Base-by-base conservation (phyloP, 1,140 invertebrate genomes). In the Drosophila funebris region DNA sequence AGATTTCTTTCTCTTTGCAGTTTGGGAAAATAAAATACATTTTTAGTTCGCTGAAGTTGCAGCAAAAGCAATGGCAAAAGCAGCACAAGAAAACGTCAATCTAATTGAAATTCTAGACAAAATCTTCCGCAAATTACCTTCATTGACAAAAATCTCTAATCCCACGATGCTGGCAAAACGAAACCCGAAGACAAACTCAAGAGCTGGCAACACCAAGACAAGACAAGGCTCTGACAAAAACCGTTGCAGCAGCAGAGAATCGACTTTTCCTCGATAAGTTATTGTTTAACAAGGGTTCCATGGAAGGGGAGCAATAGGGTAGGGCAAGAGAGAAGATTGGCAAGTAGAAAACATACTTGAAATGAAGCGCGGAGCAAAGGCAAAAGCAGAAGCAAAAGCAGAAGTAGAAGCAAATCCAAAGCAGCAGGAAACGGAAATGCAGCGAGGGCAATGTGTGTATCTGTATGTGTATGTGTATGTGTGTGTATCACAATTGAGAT, bases 101-200 rank as follows among this genome's bases (percentile, higher is more conserved):
- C 87, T 89, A 90, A 90, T 90, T 90, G 87, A 90, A 90, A 90
- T 90, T 90, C 84, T 90, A 89, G 87, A 90, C 87, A 83, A 89
- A 90, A 90, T 90, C 87, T 89, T 85, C 84, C 71, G 84, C 81
- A 89, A 90, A 90, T 90, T 90, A 90, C 84, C 84, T 79, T 78
- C 84, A 90, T 89, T 90, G 87, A 89, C 87, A 90, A 90, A 90
- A 90, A 85, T 89, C 84, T 80, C 84, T 85, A 90, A 90, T 89
- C 78, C 87, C 84, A 58, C 53, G 52, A 43, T 44, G 73, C 69
- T 56, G 44, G 14, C 53, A 48, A 66, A 33, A 41, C 53, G 76
- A 69, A 80, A 81, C 77, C 68, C 61, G 56, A 76, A 62, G 67
- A 73, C 60, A 77, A 74, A 74, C 75, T 71, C 50, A 56, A 56